Evolutionary conservation across 2,888 invertebrate genomes (phyloP).

Genomic region (Dugesia japonica): DNA sequence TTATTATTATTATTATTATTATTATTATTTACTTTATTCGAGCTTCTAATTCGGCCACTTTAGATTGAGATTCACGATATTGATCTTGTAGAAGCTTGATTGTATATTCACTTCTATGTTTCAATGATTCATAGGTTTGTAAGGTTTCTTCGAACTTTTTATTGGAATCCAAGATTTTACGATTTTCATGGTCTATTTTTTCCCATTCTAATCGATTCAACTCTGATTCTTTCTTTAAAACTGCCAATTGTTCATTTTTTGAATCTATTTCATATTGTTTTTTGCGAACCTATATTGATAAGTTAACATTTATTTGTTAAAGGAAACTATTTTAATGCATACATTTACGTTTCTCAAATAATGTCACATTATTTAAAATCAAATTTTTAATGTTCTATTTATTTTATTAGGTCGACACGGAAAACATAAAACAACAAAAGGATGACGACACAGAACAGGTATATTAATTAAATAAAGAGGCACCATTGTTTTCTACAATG

Average conservation of each 20-base stretch:
- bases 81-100: background rate
- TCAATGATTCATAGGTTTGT: background rate
- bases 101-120: slow-evolving; percentile 15
- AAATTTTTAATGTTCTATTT: no score
- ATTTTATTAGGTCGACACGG: no score
- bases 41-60: background rate
- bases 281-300: background rate
- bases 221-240: background rate
- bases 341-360: no score
- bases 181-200: background rate
- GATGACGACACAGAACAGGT: no score
- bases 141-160: background rate
- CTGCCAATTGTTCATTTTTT: background rate
- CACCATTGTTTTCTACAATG: no score
- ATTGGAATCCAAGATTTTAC: background rate
- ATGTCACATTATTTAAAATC: no score
- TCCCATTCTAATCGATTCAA: background rate
- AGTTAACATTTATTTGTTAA: no score
- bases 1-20: no score
- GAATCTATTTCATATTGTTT: slow-evolving; percentile 1
- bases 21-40: background rate
- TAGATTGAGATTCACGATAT: slow-evolving; percentile 2
- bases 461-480: no score
- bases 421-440: no score
- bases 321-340: no score